phyloP scores from a whole-genome alignment of 2,888 invertebrate species.

The Nymphalis c-album region DNA sequence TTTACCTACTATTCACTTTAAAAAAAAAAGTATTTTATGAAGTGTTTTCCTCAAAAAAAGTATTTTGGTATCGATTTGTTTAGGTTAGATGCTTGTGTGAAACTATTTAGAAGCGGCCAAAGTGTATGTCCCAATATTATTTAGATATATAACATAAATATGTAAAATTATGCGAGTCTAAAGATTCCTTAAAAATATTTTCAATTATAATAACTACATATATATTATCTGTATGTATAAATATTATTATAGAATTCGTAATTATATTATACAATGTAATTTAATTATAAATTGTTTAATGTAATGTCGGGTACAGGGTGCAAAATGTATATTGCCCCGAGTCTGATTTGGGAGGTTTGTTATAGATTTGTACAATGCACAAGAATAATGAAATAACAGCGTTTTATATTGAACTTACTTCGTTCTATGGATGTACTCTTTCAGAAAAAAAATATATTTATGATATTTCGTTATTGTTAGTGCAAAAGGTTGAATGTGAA shows the following conservation, averaged over 20 bases:
- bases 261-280: background rate
- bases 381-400: background rate
- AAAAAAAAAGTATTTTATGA: slow-evolving; percentile 6
- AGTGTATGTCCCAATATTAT: background rate
- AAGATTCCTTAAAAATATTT: background rate
- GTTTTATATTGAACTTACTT: too few relatives aligned
- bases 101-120: background rate
- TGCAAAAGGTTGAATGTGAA: too few relatives aligned
- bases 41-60: background rate
- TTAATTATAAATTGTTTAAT: background rate
- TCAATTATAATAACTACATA: background rate
- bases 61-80: background rate
- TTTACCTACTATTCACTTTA: background rate
- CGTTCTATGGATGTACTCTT: too few relatives aligned
- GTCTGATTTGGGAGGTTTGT: background rate
- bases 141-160: background rate
- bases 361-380: background rate
- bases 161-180: background rate
- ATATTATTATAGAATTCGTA: background rate
- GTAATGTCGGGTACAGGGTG: slow-evolving; percentile 19
- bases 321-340: background rate
- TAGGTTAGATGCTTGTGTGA: background rate
- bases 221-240: background rate
- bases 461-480: too few relatives aligned
- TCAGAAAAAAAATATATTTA: too few relatives aligned